These are phyloP conservation scores for Elysia crispata DNA, from an alignment of 2,888 invertebrate species.

Conservation along the genomic window DNA sequence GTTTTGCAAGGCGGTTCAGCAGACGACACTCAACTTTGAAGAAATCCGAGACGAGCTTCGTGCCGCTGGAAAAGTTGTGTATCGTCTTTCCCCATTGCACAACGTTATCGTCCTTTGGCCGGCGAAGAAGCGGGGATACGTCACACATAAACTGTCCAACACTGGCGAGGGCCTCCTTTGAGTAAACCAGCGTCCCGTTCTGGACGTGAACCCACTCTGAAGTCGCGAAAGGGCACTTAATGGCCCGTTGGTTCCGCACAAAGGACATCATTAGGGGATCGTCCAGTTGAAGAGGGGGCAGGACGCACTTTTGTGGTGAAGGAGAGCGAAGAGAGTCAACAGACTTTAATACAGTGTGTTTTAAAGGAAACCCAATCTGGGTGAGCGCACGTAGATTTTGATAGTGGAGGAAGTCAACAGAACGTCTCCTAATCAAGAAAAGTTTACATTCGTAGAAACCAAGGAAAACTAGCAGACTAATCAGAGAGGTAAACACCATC, in stretches of 20 bases:
- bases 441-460: too few species aligned
- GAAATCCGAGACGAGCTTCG: conserved; percentile 30
- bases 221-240: not conserved
- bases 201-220: conserved; percentile 27
- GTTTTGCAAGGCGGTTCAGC: too few species aligned
- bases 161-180: not conserved
- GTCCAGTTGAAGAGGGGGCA: not conserved
- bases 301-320: conserved; percentile 22
- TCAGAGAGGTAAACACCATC: too few species aligned
- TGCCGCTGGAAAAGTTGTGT: too few species aligned
- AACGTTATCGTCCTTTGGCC: conserved; percentile 38
- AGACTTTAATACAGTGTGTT: too few species aligned
- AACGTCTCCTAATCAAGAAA: too few species aligned
- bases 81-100: too few species aligned
- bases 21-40: conserved; percentile 38
- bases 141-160: conserved; percentile 15
- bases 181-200: conserved; percentile 40
- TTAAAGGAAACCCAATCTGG: too few species aligned
- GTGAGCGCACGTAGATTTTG: too few species aligned
- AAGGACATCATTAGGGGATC: conserved; percentile 45
- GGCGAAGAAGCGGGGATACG: conserved; percentile 34
- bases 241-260: not conserved
- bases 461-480: too few species aligned
- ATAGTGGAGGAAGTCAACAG: too few species aligned
- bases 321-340: too few species aligned